phyloP scores from a whole-genome alignment of 2,113 vertebrate genomes.

The Upupa epops region DNA sequence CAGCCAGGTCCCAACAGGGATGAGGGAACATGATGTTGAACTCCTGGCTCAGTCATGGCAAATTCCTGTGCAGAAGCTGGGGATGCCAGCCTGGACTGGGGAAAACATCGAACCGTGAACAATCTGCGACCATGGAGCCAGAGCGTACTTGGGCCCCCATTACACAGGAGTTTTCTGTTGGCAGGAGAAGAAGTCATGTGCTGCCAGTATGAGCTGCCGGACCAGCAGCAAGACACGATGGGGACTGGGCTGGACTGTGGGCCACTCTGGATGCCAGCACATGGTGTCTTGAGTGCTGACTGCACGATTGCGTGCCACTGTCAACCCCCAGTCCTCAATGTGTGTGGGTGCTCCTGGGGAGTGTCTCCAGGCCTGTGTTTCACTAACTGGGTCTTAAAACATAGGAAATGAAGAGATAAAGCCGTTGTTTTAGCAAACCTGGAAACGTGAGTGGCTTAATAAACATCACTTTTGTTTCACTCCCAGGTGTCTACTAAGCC shows the following conservation, averaged over 20 bases:
- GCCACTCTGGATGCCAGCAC: neutral
- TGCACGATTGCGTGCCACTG: neutral
- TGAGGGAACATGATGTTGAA: neutral
- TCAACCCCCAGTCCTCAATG: rapidly evolving
- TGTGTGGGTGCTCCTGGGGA: rapidly evolving
- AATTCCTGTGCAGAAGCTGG: neutral
- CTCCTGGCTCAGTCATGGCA: slow-evolving; percentile 39
- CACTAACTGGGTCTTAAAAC: neutral
- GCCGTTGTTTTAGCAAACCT: slow-evolving; percentile 24
- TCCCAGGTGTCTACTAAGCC: slow-evolving; percentile 47
- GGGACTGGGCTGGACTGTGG: rapidly evolving
- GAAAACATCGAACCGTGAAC: rapidly evolving
- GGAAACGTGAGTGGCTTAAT: slow-evolving; percentile 22
- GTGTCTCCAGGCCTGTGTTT: neutral
- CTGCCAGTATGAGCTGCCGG: neutral
- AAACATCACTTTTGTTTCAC: slow-evolving; percentile 43
- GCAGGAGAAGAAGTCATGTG: rapidly evolving
- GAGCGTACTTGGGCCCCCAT: rapidly evolving
- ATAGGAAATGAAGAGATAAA: slow-evolving; percentile 20
- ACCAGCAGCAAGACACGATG: rapidly evolving
- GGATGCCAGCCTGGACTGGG: neutral
- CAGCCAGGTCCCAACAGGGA: slow-evolving; percentile 12
- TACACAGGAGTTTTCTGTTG: neutral
- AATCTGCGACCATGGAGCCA: neutral
- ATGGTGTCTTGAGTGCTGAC: neutral